Conservation (phyloP, 2,797 vertebrate genomes). For the Oceanodroma leucorhoa region DNA sequence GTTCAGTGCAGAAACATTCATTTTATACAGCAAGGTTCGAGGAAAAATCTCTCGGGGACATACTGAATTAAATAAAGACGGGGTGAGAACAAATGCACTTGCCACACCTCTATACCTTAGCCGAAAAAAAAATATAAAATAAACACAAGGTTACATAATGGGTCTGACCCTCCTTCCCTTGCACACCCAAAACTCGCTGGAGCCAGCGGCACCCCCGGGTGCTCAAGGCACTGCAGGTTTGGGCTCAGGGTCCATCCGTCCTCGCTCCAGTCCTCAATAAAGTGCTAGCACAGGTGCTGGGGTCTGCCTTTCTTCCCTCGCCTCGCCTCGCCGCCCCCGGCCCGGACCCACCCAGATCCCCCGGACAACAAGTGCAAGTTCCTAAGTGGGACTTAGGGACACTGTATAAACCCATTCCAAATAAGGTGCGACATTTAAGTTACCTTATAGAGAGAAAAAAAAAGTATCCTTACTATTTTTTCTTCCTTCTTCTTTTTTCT, state of each 20-base stretch:
- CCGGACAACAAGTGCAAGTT: conserved; percentile 54
- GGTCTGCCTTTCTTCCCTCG: neutral
- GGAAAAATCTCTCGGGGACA: neutral
- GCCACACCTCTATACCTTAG: neutral
- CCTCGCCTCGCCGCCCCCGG: neutral
- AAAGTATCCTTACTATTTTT: conserved; percentile 10
- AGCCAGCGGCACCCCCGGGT: neutral
- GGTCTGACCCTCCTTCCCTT: conserved; percentile 7
- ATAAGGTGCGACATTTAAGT: conserved; percentile 54
- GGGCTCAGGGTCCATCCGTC: conserved; percentile 14
- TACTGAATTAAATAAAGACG: conserved; percentile 50
- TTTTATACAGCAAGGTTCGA: conserved; percentile 61
- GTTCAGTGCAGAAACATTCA: conserved; percentile 72
- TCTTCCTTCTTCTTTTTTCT: neutral
- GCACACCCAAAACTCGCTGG: conserved; percentile 5
- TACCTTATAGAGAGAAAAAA: neutral
- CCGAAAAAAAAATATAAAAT: neutral
- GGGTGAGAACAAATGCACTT: conserved; percentile 43
- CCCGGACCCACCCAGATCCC: conserved; percentile 3
- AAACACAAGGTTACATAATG: neutral
- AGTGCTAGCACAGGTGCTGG: conserved; percentile 67
- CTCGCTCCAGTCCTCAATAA: conserved; percentile 62
- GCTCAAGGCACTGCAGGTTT: conserved; percentile 50
- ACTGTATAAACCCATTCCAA: conserved; percentile 19
- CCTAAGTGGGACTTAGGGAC: conserved; percentile 14